Percentiles rank a stretch among this genome's conserved stretches.
Evolutionary conservation across 2,888 invertebrate genomes (phyloP).

Genomic region (Dryococelus australis): DNA sequence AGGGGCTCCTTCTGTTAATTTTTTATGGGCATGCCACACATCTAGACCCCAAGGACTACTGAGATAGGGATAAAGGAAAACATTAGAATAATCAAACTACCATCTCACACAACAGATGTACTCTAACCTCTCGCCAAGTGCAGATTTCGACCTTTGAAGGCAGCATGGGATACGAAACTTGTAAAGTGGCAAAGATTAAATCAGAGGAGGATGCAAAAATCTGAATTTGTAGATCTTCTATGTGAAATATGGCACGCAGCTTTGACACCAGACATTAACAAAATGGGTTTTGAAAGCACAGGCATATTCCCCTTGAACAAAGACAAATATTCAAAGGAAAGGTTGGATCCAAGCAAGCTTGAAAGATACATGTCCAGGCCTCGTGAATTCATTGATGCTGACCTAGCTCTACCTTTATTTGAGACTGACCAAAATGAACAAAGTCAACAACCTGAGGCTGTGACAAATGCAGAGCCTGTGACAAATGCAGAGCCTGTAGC

Average conservation of each 20-base stretch:
- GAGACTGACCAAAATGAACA: too few species aligned
- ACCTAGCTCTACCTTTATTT: too few species aligned
- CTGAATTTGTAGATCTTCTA: background rate
- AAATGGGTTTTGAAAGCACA: background rate
- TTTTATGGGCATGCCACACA: slow-evolving; percentile 6
- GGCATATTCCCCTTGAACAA: background rate
- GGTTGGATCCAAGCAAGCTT: background rate
- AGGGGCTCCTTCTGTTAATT: background rate
- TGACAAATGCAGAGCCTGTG: too few species aligned
- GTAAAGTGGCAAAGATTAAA: background rate
- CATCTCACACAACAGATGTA: background rate
- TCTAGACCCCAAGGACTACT: background rate
- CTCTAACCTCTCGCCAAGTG: background rate
- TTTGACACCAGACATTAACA: background rate
- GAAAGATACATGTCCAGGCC: background rate
- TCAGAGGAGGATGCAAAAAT: background rate
- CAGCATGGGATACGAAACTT: background rate
- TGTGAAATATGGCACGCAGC: background rate
- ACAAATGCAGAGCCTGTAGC: background rate
- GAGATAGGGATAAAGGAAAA: background rate
- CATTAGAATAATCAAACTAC: background rate
- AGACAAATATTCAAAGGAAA: background rate
- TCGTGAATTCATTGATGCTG: too few species aligned
- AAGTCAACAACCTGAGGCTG: too few species aligned
- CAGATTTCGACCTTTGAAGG: slow-evolving; percentile 13